phyloP scores from a whole-genome alignment of 1,140 invertebrate species.

The Periplaneta americana region DNA sequence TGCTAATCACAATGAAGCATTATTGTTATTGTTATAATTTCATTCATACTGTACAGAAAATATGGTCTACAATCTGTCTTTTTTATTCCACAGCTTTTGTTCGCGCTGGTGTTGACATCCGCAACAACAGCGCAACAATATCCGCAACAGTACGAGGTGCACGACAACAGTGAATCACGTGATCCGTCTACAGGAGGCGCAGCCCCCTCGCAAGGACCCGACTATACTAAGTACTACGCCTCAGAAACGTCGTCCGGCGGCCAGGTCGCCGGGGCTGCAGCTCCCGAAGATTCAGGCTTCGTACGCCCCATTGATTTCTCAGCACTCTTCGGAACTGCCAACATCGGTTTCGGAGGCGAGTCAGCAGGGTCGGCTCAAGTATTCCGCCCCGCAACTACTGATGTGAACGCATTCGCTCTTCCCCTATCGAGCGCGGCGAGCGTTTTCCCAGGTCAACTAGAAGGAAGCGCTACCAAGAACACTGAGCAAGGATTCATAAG shows the following conservation, averaged over 20 bases:
- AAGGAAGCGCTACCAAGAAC: conserved; percentile 3
- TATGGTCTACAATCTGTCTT: too few relatives aligned
- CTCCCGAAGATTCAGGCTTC: conserved; percentile 1
- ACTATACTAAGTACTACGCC: not conserved
- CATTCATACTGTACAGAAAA: too few relatives aligned
- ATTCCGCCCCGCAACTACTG: not conserved
- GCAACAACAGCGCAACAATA: not conserved
- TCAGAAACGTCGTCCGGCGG: not conserved
- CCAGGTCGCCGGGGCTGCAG: not conserved
- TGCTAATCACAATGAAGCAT: too few relatives aligned
- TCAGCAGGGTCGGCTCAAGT: not conserved
- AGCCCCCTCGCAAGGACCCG: not conserved
- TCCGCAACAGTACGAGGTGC: conserved; percentile 1
- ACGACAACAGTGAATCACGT: not conserved
- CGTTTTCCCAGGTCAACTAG: not conserved
- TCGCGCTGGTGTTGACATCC: not conserved
- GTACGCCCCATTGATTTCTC: conserved; percentile 3
- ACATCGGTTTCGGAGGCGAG: not conserved
- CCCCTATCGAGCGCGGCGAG: not conserved
- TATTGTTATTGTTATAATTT: too few relatives aligned
- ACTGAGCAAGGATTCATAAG: conserved; percentile 10
- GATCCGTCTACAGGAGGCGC: not conserved
- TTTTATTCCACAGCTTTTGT: not conserved
- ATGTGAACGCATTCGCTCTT: not conserved
- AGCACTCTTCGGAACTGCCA: not conserved